These are phyloP conservation scores for Etheostoma nigrum DNA, from an alignment of 2,797 vertebrate species.

Conservation along the genomic window DNA sequence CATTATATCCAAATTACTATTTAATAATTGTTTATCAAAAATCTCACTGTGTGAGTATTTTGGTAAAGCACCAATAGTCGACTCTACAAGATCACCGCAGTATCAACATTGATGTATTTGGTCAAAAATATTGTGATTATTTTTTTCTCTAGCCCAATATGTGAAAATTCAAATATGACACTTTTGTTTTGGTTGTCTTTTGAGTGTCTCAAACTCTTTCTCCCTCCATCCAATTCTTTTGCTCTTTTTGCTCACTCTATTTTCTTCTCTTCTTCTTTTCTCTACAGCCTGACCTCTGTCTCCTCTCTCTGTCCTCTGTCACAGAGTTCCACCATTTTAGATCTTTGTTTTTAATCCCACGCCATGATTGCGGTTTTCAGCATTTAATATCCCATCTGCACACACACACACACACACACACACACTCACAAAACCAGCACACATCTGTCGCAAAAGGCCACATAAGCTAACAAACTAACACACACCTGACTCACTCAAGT, in stretches of 20 bases:
- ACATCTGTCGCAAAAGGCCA: slow-evolving; percentile 60
- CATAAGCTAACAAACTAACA: slow-evolving; percentile 43
- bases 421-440: slow-evolving; percentile 12
- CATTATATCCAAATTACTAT: too few species aligned
- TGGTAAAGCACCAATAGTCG: too few species aligned
- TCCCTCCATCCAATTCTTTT: background rate
- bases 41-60: too few species aligned
- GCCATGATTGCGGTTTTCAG: slow-evolving; percentile 82
- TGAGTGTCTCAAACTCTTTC: background rate
- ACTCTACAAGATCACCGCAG: too few species aligned
- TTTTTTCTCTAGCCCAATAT: slow-evolving; percentile 10
- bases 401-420: slow-evolving; percentile 7
- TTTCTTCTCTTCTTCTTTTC: background rate
- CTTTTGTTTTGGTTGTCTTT: background rate
- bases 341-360: slow-evolving; percentile 81
- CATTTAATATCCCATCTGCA: slow-evolving; percentile 59
- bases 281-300: slow-evolving; percentile 20
- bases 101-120: too few species aligned
- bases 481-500: slow-evolving; percentile 43
- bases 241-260: background rate
- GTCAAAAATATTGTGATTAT: too few species aligned
- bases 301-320: slow-evolving; percentile 66
- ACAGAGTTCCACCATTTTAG: slow-evolving; percentile 78
- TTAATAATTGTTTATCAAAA: too few species aligned
- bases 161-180: background rate